Percentiles rank a stretch among this genome's conserved stretches.
Conservation (phyloP, 2,797 vertebrate genomes). For the Todus mexicanus region DNA sequence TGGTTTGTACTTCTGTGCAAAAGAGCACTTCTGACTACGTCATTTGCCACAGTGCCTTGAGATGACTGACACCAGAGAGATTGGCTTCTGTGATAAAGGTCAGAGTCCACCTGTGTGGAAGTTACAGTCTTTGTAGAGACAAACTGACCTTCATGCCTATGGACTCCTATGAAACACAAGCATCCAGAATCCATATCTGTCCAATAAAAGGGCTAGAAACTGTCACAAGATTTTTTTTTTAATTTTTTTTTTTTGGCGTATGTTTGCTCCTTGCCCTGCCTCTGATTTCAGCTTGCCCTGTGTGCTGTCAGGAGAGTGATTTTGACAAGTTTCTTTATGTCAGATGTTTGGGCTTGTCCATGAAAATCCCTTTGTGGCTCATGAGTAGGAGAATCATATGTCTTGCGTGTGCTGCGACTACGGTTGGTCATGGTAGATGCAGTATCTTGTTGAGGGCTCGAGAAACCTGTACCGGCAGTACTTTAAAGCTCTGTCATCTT, state of each 20-base stretch:
- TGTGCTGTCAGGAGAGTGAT: neutral
- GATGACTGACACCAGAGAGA: neutral
- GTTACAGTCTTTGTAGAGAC: neutral
- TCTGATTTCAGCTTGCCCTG: neutral
- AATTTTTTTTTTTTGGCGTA: neutral
- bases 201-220: neutral
- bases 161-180: neutral
- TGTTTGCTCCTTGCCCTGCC: neutral
- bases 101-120: neutral
- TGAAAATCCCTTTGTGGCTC: neutral
- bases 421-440: neutral
- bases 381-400: neutral
- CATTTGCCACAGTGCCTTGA: neutral
- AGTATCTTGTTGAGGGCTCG: neutral
- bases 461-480: neutral
- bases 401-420: neutral
- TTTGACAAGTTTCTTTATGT: neutral
- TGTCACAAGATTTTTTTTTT: too few relatives aligned
- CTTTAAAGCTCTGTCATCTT: neutral
- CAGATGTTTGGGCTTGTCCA: neutral
- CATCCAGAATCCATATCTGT: neutral
- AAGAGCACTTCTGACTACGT: neutral
- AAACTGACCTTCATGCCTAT: neutral
- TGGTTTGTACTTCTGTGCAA: neutral
- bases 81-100: neutral